phyloP scores from a whole-genome alignment of 2,888 invertebrate genomes.

The Thymelicus sylvestris region DNA sequence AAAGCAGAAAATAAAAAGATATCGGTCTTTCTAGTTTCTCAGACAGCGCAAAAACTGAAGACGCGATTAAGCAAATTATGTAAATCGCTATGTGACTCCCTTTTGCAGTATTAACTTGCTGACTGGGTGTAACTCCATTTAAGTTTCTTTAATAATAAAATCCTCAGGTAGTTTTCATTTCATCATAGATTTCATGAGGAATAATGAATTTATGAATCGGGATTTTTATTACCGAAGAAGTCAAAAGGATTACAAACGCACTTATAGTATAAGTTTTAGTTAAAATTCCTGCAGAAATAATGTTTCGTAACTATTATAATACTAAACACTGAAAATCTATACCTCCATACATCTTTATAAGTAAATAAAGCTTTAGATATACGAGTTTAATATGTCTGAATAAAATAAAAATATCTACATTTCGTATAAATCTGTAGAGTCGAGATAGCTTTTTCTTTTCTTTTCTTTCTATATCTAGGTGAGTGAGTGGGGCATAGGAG shows the following conservation, averaged over 20 bases:
- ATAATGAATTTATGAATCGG: neutral
- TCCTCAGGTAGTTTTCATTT: constrained; percentile 9
- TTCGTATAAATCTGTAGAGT: constrained; percentile 9
- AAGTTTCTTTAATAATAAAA: constrained; percentile 15
- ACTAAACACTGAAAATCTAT: no score
- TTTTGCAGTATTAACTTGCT: constrained; percentile 15
- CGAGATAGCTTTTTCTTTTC: constrained; percentile 28
- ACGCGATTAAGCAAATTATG: constrained; percentile 29
- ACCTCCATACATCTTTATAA: no score
- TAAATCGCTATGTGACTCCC: constrained; percentile 20
- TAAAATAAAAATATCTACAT: neutral
- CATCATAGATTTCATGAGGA: neutral
- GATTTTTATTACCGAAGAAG: neutral
- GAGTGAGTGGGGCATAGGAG: constrained; percentile 54
- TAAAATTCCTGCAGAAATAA: no score
- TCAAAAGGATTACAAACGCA: no score
- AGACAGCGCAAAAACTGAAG: constrained; percentile 19
- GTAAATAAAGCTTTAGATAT: no score
- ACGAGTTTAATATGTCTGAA: no score
- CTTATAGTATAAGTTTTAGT: no score
- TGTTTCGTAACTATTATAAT: no score
- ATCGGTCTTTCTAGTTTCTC: constrained; percentile 12
- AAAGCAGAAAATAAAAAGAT: constrained; percentile 9
- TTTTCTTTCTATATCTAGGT: constrained; percentile 15
- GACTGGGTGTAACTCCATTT: neutral